phyloP scores from a whole-genome alignment of 2,888 invertebrate genomes.

The Cataglyphis altisquamis region DNA sequence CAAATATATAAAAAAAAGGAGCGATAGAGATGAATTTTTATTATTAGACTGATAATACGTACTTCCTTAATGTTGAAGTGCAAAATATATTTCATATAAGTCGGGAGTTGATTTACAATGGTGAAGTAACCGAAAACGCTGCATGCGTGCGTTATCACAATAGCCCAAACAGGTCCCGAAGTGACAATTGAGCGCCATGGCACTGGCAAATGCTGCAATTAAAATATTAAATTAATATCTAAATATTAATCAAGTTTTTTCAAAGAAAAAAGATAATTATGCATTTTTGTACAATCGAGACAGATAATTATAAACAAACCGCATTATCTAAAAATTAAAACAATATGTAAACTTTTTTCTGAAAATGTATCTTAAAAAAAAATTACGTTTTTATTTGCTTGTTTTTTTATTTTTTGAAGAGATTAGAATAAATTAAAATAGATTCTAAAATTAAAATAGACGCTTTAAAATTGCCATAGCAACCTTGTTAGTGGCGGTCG shows the following conservation, averaged over 20 bases:
- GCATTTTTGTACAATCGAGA: not conserved
- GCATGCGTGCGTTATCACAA: slow-evolving; percentile 93
- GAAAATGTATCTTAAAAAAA: not conserved
- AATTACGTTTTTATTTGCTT: not conserved
- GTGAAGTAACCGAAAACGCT: slow-evolving; percentile 96
- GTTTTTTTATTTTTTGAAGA: not conserved
- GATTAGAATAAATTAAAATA: not conserved
- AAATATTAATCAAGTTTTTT: not conserved
- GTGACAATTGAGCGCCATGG: slow-evolving; percentile 92
- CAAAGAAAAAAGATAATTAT: not conserved
- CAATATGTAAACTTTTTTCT: not conserved
- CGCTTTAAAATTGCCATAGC: not conserved
- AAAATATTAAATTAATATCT: slow-evolving; percentile 1
- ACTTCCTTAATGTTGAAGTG: slow-evolving; percentile 93
- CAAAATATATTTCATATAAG: slow-evolving; percentile 94
- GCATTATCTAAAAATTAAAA: not conserved
- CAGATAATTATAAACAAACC: not conserved
- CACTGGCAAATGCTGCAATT: slow-evolving; percentile 87
- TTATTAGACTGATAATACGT: not conserved
- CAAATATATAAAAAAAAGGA: not conserved
- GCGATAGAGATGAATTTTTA: not conserved
- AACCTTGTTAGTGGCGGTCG: slow-evolving; percentile 87
- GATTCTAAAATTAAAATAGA: not conserved
- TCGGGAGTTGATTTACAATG: slow-evolving; percentile 94
- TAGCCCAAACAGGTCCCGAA: slow-evolving; percentile 94